These are phyloP conservation scores for Pachycephus smyrnensis DNA, from an alignment of 2,888 invertebrate genomes.

Conservation along the genomic window DNA sequence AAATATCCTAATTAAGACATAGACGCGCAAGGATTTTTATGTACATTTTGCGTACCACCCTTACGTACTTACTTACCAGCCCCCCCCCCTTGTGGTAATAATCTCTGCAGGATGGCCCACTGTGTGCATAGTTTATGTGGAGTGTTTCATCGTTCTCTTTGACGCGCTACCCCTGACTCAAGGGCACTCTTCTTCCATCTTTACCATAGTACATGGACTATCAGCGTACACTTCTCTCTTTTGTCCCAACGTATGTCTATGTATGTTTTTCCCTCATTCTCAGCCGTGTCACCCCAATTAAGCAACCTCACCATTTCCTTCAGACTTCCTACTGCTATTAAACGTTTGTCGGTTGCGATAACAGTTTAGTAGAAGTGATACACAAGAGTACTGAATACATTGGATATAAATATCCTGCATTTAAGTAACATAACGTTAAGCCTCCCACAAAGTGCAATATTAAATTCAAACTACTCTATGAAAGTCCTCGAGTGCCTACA, in stretches of 20 bases:
- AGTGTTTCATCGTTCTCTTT: constrained; percentile 1
- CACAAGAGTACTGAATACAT: neutral
- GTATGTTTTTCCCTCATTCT: constrained; percentile 3
- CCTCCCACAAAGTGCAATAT: neutral
- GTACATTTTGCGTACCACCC: neutral
- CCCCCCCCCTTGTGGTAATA: constrained; percentile 3
- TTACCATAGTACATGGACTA: neutral
- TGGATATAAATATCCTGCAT: neutral
- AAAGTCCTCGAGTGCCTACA: neutral
- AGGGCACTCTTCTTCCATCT: constrained; percentile 13
- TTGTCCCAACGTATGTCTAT: neutral
- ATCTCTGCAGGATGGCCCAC: constrained; percentile 6
- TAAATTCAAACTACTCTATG: neutral
- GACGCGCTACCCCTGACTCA: constrained; percentile 9
- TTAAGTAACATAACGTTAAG: neutral
- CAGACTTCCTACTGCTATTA: neutral
- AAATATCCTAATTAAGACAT: neutral
- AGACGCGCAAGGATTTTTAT: neutral
- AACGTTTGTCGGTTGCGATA: neutral
- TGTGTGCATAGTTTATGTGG: constrained; percentile 1
- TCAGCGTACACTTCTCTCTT: neutral
- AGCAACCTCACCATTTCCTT: constrained; percentile 36
- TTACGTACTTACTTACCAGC: neutral
- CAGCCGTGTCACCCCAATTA: constrained; percentile 34
- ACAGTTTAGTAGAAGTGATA: neutral